Base-by-base conservation (phyloP, 2,888 invertebrate species). In the Tipula lateralis region DNA sequence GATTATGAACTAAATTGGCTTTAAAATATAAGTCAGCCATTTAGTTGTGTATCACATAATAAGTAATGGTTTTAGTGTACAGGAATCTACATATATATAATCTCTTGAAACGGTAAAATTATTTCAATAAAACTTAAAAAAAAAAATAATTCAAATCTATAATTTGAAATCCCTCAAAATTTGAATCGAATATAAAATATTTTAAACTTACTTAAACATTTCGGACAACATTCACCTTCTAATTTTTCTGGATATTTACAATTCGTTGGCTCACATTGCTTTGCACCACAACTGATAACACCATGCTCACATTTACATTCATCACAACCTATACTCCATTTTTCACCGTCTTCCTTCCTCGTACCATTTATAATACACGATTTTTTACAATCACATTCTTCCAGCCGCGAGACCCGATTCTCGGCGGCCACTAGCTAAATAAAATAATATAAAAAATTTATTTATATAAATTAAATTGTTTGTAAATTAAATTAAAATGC, bases 301-400 rank as follows among this genome's bases (percentile, higher is more conserved):
- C 97, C 96, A 91, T 95, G 95, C 95, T 96, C 94, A 92, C 97
- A 97, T 89, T 95, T 94, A 92, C 97, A 97, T 88, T 94, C 93
- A 89, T 96, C 94, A 92, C 97, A 97, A 90, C 94, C 94, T 88
- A 93, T 92, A 90, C 94, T 93, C 97, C 97, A 97, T 85, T 94
- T 93, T 87, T 95, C 94, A 85, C 96, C 96, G 89, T 97, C 96
- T 85, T 94, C 94, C 89, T 95, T 94, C 86, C 94, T 93, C 85
- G 95, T 94, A 86, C 94, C 95, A 91, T 96, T 96, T 87, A 94
- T 93, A 88, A 93, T 93, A 92, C 97, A 97, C 86, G 96, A 95
- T 91, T 95, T 96, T 91, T 95, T 95, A 91, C 97, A 97, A 91
- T 97, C 96, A 91, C 97, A 97, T 90, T 95, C 94, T 91, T 97